Conservation (phyloP, 2,888 invertebrate genomes). For the Magallana nippona region DNA sequence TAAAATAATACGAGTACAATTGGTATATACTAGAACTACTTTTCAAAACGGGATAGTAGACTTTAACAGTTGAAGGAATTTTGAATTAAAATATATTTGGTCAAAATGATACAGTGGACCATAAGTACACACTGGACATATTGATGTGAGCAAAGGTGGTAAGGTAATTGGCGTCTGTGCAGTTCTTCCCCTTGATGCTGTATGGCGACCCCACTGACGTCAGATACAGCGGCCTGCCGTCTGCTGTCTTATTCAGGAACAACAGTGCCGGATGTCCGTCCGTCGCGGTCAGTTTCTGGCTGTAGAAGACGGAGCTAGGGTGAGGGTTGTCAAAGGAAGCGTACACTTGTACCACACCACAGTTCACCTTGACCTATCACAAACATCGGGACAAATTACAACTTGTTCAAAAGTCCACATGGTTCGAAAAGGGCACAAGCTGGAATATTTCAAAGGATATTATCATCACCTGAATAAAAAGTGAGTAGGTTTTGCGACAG, state of each 20-base stretch:
- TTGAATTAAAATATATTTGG: no score
- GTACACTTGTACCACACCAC: conserved; percentile 52
- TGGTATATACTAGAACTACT: no score
- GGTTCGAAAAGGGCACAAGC: not conserved
- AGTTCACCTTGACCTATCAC: conserved; percentile 48
- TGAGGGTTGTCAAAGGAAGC: conserved; percentile 53
- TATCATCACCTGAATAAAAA: not conserved
- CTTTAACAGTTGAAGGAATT: no score
- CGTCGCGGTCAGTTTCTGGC: conserved; percentile 41
- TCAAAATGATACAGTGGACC: not conserved
- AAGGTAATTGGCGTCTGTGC: not conserved
- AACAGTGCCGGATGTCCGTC: conserved; percentile 51
- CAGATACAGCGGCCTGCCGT: conserved; percentile 52
- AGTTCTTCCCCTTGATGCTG: conserved; percentile 24
- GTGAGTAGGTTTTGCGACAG: not conserved
- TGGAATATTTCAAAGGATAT: no score
- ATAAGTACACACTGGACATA: not conserved
- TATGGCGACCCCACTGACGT: conserved; percentile 32
- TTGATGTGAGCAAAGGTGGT: conserved; percentile 11
- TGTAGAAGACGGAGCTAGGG: conserved; percentile 55
- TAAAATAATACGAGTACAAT: no score
- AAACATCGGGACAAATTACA: not conserved
- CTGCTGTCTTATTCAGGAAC: conserved; percentile 32
- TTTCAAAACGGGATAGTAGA: no score
- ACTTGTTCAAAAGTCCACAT: not conserved